Conservation (phyloP, 2,113 vertebrate species). For the Siphamia tubifer region DNA sequence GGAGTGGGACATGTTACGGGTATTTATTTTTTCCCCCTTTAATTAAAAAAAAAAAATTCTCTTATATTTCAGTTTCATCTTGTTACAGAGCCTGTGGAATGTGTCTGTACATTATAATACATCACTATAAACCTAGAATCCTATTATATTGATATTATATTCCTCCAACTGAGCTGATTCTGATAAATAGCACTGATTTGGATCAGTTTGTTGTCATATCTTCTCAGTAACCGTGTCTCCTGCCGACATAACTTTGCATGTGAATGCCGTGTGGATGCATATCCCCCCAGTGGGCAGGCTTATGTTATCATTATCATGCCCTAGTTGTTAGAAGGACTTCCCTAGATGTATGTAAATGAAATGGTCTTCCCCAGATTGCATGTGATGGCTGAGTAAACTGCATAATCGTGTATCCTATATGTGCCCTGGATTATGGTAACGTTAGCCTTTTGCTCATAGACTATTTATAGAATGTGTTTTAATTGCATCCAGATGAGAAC, state of each 20-base stretch:
- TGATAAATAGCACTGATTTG: no score
- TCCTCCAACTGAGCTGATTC: no score
- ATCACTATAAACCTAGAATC: no score
- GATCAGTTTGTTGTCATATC: no score
- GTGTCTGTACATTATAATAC: no score
- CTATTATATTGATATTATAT: no score
- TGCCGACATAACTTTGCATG: not conserved
- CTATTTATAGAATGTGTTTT: conserved; percentile 57
- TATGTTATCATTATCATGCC: conserved; percentile 39
- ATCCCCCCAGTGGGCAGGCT: not conserved
- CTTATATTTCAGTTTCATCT: no score
- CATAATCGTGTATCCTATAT: conserved; percentile 32
- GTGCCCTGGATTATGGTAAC: conserved; percentile 47
- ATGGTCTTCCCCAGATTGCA: conserved; percentile 29
- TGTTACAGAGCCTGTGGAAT: no score
- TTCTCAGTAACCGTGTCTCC: no score
- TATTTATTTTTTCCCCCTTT: no score
- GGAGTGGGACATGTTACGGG: no score
- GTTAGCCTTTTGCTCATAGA: conserved; percentile 23
- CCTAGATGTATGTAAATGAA: conserved; percentile 39
- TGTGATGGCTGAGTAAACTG: conserved; percentile 40
- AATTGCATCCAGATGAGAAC: conserved; percentile 20
- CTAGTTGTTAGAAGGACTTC: conserved; percentile 49
- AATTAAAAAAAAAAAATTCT: no score
- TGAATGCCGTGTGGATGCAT: not conserved